A percentile compares a stretch with the other conserved stretches of the same genome.
These are phyloP conservation scores for Drosophila ohnishii DNA, from an alignment of 1,140 invertebrate genomes.

Conservation along the genomic window DNA sequence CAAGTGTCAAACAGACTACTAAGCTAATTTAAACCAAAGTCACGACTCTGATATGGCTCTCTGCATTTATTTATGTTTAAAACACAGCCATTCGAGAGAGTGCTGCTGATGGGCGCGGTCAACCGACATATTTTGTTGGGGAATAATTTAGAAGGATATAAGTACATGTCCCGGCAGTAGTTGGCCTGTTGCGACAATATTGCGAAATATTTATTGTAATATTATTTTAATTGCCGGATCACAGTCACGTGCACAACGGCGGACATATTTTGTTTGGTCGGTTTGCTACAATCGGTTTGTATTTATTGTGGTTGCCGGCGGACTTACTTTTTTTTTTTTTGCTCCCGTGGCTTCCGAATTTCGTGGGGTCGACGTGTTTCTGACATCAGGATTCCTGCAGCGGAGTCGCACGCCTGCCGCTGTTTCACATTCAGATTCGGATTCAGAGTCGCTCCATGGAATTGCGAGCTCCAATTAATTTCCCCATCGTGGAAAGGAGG, in stretches of 20 bases:
- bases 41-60: constrained; percentile 22
- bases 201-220: constrained; percentile 70
- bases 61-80: not conserved
- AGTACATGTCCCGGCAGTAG: constrained; percentile 31
- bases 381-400: constrained; percentile 57
- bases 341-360: constrained; percentile 22
- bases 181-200: constrained; percentile 27
- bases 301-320: constrained; percentile 68
- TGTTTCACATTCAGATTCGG: constrained; percentile 10
- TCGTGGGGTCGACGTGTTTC: constrained; percentile 52
- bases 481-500: constrained; percentile 18
- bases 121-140: constrained; percentile 64
- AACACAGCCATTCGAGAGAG: constrained; percentile 7
- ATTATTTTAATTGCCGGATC: constrained; percentile 73
- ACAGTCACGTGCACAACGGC: constrained; percentile 43
- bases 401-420: constrained; percentile 19
- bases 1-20: not conserved
- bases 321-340: constrained; percentile 28
- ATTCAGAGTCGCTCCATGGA: constrained; percentile 12
- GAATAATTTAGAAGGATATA: constrained; percentile 47
- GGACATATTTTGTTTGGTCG: constrained; percentile 42
- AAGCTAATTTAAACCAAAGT: constrained; percentile 39
- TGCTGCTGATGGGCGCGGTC: constrained; percentile 60
- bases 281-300: constrained; percentile 66
- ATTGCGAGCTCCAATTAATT: constrained; percentile 55